Base-by-base conservation (phyloP, 1,140 invertebrate species). In the Pemphigus obesinymphae region DNA sequence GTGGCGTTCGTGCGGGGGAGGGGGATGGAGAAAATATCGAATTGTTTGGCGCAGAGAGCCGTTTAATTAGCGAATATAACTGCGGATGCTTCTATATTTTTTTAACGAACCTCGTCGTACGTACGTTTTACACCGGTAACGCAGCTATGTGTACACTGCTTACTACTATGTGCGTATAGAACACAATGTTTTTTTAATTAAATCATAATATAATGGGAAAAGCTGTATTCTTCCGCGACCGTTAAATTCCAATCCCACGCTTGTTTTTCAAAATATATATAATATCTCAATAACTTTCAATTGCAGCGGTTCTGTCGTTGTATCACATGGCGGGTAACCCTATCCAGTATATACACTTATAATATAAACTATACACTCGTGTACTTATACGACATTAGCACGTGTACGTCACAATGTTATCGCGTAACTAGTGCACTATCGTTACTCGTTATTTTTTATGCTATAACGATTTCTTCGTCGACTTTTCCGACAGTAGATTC, bases 191-290 rank as follows among this genome's bases (percentile, higher is more conserved):
- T 68, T 70, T 45, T 34, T 70, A 70, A 70, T 70, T 70, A 70
- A 50, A 73, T 45, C 70, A 15, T 70, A 26, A 61, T 29, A 11
- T 23, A 48, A 34, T 26, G 70, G 17, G 2, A 17, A 50, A 50
- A 13, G 26, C 11, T 15, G 26, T 63, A 20, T 34, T 31, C 10
- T 63, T 34, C 40, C 5, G 53, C 26, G 17, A 1, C 70, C 68
- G 68, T 70, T 31, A 26, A 73, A 73, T 73, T 73, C 70, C 70
- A 31, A 73, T 73, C 70, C 70, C 70, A 73, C 70, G 70, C 31
- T 73, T 26, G 23, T 50, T 50, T 45, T 50, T 73, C 20, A 45
- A 73, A 50, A 34, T 31, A 43, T 20, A n/a, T n/a, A n/a, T n/a
- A n/a, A n/a, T n/a, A n/a, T 70, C 40, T 70, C 26, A 70, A 70